Percentiles rank a stretch among this genome's conserved stretches.
Conservation (phyloP, 2,888 invertebrate species). For the Pelosia muscerda region DNA sequence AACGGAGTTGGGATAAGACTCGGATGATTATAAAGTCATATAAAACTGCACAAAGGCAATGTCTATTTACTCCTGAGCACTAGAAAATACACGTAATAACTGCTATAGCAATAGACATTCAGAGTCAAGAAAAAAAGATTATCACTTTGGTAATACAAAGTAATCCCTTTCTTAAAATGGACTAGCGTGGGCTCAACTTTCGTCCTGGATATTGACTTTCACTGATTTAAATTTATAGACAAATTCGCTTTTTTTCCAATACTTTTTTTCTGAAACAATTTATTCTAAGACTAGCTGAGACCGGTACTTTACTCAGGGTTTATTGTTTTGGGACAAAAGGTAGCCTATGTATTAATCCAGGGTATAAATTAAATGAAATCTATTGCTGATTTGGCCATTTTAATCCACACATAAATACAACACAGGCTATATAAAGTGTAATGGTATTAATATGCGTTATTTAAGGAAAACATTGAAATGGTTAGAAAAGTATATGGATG, state of each 20-base stretch:
- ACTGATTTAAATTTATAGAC: not conserved
- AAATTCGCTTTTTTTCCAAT: not conserved
- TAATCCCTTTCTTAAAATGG: not conserved
- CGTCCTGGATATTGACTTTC: not conserved
- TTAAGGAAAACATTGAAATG: not conserved
- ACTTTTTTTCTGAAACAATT: not conserved
- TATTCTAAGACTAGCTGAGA: constrained; percentile 4
- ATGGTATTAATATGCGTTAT: not conserved
- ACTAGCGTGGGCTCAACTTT: not conserved
- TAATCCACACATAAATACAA: not conserved
- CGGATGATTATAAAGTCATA: too few relatives aligned
- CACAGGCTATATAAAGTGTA: not conserved
- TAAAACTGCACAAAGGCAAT: not conserved
- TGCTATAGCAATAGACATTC: constrained; percentile 27
- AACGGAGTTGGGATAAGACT: too few relatives aligned
- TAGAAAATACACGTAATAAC: constrained; percentile 18
- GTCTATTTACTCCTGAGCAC: not conserved
- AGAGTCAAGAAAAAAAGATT: constrained; percentile 18
- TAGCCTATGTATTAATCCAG: not conserved
- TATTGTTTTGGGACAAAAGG: constrained; percentile 5
- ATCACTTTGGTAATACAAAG: constrained; percentile 19
- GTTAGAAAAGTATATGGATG: too few relatives aligned
- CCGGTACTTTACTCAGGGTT: not conserved
- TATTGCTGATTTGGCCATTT: not conserved
- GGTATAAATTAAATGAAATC: not conserved